A percentile compares a stretch with the other conserved stretches of the same genome.
Conservation (phyloP, 2,888 invertebrate species). For the Choreutis nemorana region DNA sequence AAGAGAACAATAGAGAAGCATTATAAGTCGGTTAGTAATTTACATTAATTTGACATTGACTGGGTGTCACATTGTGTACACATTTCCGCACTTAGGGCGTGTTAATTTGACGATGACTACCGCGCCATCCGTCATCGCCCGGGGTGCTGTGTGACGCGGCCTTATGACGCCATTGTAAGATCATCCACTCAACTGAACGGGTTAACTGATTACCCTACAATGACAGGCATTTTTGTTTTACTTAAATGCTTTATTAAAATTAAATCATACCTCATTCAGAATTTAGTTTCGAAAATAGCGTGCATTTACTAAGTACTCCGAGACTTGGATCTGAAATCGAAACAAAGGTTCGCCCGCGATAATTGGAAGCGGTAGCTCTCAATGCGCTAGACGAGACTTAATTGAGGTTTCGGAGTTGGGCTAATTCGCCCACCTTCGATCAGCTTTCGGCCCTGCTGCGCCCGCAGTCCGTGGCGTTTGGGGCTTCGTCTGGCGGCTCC, state of each 20-base stretch:
- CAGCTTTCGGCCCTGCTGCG: constrained; percentile 33
- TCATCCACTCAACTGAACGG: constrained; percentile 38
- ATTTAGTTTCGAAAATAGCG: too few relatives aligned
- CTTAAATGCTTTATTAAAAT: constrained; percentile 6
- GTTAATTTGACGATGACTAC: constrained; percentile 60
- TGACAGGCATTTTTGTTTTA: constrained; percentile 38
- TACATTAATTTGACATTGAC: constrained; percentile 25
- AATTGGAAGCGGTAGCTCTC: constrained; percentile 62
- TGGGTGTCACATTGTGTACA: constrained; percentile 42
- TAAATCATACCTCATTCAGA: too few relatives aligned
- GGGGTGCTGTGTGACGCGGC: constrained; percentile 32
- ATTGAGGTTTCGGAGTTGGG: constrained; percentile 65
- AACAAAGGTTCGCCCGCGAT: constrained; percentile 58
- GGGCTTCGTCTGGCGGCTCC: constrained; percentile 44
- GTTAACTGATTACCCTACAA: constrained; percentile 43
- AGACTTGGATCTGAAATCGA: constrained; percentile 31
- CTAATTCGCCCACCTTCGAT: constrained; percentile 64
- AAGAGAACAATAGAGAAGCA: too few relatives aligned
- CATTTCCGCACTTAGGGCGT: constrained; percentile 56
- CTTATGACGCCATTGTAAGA: constrained; percentile 50
- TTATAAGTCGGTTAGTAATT: constrained; percentile 22
- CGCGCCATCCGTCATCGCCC: constrained; percentile 52
- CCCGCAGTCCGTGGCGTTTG: constrained; percentile 23
- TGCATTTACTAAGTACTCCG: too few relatives aligned
- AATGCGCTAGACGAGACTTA: constrained; percentile 64